Evolutionary conservation across 2,797 vertebrate species (phyloP), one percentile per base, ranked within the genome.

Genomic region (Zenarchopterus dispar): DNA sequence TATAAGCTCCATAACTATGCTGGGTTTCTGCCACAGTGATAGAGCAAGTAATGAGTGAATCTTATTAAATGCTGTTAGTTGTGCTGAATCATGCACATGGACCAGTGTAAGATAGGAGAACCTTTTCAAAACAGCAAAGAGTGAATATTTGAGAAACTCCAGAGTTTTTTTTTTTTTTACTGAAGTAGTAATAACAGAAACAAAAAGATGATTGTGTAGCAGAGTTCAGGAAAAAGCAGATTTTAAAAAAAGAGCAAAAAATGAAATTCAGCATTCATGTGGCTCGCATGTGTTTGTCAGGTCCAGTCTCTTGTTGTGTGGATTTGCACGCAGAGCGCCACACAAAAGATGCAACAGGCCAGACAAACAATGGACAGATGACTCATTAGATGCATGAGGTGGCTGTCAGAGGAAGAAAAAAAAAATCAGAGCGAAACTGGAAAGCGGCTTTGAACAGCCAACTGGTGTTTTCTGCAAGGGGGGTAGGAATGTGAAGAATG

Each of bases 401-500:
- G 70, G 77, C 73, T 71, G 62, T 69, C 28, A 58, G 61, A 73
- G n/a, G n/a, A n/a, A n/a, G n/a, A n/a, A n/a, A n/a, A n/a, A n/a
- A 69, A 77, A 74, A 85, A 62, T 56, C 36, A 6, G 50, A 57
- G 44, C 23, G 62, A 76, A 67, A 88, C 67, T 80, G 60, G 61
- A 63, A 80, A 7, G 31, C 55, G 56, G 50, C 59, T 78, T 73
- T 79, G 56, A 80, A 84, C 51, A 73, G 77, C 80, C 64, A 62
- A 81, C 66, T 67, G 75, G 60, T 88, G 88, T 91, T 90, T 90
- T 82, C 84, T 84, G 78, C 74, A 74, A 82, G 62, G 33, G 24
- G 31, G 58, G 28, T 44, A 67, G 70, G 89, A 92, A 93, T 92
- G 78, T 50, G 22, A 85, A 86, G 91, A 92, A 93, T 93, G 91